Conservation (phyloP, 2,797 vertebrate genomes). For the Enteromius afrohamiltoni region DNA sequence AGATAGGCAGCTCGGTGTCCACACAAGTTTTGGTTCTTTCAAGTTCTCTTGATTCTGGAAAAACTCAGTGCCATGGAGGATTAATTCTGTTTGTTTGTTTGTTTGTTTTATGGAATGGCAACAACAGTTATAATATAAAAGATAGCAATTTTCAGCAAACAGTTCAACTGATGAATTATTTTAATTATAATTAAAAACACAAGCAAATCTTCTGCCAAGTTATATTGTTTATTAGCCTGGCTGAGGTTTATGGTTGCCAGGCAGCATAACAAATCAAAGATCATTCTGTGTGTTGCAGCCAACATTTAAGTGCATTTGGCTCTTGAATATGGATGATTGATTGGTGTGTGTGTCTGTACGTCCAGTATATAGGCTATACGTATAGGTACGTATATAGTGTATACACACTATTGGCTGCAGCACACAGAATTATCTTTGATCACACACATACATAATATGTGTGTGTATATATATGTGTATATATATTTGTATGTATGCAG, state of each 20-base stretch:
- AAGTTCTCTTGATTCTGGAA: background rate
- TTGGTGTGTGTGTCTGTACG: too few relatives aligned
- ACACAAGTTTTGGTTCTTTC: background rate
- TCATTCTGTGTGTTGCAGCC: constrained; percentile 1
- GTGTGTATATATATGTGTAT: too few relatives aligned
- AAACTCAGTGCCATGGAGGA: background rate
- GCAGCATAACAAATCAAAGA: constrained; percentile 11
- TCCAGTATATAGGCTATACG: too few relatives aligned
- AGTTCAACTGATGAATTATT: background rate
- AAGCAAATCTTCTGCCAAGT: constrained; percentile 13
- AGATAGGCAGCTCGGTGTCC: background rate
- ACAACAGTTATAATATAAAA: background rate
- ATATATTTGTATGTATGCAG: too few relatives aligned
- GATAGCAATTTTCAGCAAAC: background rate
- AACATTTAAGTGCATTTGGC: constrained; percentile 30
- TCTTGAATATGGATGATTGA: background rate
- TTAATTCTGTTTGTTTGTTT: background rate
- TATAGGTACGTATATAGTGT: too few relatives aligned
- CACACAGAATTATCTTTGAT: too few relatives aligned
- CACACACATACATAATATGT: too few relatives aligned
- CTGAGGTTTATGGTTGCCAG: constrained; percentile 11
- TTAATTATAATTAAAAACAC: background rate
- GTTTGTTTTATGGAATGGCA: background rate
- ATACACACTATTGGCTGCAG: too few relatives aligned
- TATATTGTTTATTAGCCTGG: background rate